Percentiles rank a stretch among this genome's conserved stretches.
Conservation (phyloP, 2,888 invertebrate genomes). For the Chymomyza caudatula region DNA sequence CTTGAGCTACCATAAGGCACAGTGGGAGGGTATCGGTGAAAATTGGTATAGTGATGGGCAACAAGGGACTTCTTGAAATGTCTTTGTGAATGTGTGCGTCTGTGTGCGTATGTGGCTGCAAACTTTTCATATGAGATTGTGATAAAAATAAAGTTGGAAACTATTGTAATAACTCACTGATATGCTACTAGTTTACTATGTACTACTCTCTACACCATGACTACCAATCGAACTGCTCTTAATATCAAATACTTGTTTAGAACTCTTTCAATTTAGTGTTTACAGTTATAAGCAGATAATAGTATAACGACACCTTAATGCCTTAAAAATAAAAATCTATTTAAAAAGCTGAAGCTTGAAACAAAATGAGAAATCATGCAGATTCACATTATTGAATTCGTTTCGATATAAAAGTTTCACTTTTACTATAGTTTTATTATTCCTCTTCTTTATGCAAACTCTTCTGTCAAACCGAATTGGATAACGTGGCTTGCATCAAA, state of each 20-base stretch:
- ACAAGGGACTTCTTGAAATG: background rate
- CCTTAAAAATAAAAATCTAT: too few species aligned
- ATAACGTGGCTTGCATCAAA: too few species aligned
- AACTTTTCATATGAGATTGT: background rate
- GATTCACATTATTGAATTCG: too few species aligned
- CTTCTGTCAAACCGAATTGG: too few species aligned
- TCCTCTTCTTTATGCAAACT: too few species aligned
- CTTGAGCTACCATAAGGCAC: background rate
- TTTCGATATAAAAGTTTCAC: too few species aligned
- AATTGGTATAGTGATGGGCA: background rate
- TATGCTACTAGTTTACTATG: background rate
- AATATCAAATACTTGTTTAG: background rate
- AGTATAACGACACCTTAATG: too few species aligned
- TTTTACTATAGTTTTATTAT: too few species aligned
- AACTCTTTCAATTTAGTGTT: too few species aligned
- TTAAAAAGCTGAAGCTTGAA: too few species aligned
- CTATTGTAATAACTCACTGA: background rate
- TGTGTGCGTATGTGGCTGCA: background rate
- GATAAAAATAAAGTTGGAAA: background rate
- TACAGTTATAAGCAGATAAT: too few species aligned
- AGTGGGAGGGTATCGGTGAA: background rate
- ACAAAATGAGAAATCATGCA: too few species aligned
- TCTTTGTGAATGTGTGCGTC: background rate
- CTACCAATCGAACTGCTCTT: background rate
- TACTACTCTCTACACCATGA: background rate